These are phyloP conservation scores for Lasioglossum baleicum DNA, from an alignment of 1,140 invertebrate species.

Conservation along the genomic window DNA sequence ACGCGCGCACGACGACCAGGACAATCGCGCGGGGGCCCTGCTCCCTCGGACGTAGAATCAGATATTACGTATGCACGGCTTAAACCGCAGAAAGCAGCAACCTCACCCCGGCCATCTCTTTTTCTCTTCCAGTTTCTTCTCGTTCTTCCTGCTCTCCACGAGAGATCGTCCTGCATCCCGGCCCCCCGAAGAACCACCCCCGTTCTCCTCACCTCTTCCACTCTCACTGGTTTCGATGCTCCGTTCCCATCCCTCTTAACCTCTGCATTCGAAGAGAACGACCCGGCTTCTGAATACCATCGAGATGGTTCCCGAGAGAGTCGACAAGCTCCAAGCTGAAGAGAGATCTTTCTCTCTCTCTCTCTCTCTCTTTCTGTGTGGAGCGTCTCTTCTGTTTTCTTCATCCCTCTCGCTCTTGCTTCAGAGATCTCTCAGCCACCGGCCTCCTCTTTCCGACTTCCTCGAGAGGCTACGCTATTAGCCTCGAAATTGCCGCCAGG, in stretches of 20 bases:
- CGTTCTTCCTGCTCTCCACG: not conserved
- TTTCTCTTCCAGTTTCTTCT: constrained; percentile 43
- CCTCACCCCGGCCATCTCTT: constrained; percentile 29
- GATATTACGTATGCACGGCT: constrained; percentile 71
- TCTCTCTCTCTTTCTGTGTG: too few relatives aligned
- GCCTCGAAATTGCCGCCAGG: constrained; percentile 42
- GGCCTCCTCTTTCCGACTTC: constrained; percentile 13
- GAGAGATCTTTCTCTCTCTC: too few relatives aligned
- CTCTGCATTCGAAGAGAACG: constrained; percentile 36
- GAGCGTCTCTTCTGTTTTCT: constrained; percentile 14
- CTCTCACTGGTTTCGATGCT: not conserved
- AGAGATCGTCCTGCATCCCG: not conserved
- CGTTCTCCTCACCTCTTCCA: not conserved
- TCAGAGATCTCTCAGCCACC: not conserved
- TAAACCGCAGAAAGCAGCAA: constrained; percentile 59
- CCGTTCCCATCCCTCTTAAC: constrained; percentile 36
- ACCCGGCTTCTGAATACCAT: constrained; percentile 47
- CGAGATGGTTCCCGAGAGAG: constrained; percentile 19
- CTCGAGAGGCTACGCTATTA: constrained; percentile 35
- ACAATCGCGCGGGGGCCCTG: constrained; percentile 49
- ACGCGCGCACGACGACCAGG: constrained; percentile 43
- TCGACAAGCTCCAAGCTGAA: not conserved
- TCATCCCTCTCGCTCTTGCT: not conserved
- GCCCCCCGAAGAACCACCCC: not conserved
- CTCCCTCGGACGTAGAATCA: constrained; percentile 67